A percentile compares a stretch with the other conserved stretches of the same genome.
Evolutionary conservation across 2,888 invertebrate genomes (phyloP).

Genomic region (Oligia fasciuncula): DNA sequence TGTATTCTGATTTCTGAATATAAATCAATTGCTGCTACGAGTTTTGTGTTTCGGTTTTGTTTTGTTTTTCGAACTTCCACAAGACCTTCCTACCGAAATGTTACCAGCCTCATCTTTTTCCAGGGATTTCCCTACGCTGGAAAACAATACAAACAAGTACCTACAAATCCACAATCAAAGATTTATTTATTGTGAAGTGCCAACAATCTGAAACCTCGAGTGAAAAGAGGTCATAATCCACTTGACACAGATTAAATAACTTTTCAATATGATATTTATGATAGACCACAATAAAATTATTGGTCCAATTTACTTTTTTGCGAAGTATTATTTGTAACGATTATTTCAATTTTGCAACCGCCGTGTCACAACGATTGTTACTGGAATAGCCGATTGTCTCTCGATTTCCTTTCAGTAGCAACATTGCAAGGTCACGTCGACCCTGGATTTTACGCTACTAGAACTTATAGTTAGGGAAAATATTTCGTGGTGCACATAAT

Average conservation of each 20-base stretch:
- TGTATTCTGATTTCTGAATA: neutral
- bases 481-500: constrained; percentile 44
- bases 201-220: constrained; percentile 34
- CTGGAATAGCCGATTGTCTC: constrained; percentile 72
- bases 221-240: constrained; percentile 60
- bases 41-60: neutral
- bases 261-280: constrained; percentile 59
- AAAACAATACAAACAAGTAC: constrained; percentile 9
- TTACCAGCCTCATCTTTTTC: neutral
- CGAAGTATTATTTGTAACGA: constrained; percentile 59
- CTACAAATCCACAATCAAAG: neutral
- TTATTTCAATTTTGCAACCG: constrained; percentile 76
- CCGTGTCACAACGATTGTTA: constrained; percentile 75
- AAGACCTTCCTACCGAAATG: neutral
- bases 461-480: constrained; percentile 65
- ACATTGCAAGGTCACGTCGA: constrained; percentile 72
- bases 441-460: constrained; percentile 69
- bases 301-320: constrained; percentile 56
- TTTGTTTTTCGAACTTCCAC: no score
- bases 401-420: constrained; percentile 80
- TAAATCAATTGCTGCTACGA: neutral
- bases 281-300: constrained; percentile 53
- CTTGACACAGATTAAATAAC: constrained; percentile 67
- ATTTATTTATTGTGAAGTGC: constrained; percentile 21
- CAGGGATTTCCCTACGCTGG: neutral